Evolutionary conservation across 1,140 invertebrate species (phyloP), one percentile per base, ranked within the genome.

Genomic region (Papilio xuthus): DNA sequence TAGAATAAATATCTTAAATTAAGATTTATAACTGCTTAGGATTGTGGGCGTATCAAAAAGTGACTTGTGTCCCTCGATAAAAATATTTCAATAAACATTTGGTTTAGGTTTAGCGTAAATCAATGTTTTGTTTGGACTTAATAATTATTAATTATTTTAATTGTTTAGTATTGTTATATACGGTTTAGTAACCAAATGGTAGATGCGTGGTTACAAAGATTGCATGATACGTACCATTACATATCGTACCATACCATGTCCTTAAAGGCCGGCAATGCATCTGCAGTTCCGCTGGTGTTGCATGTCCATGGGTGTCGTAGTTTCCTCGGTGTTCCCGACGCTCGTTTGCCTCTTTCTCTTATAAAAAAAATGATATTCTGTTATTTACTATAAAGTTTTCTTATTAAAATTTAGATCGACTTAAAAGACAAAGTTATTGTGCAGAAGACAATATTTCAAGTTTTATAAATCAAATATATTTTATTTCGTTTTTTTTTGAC

Each of bases 1-100:
- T 76, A 37, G 78, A 82, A 84, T 85, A 82, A 81, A 85, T 84
- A 84, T 78, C 76, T 84, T 85, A 85, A 85, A 85, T 83, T 81
- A 70, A 83, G 82, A 83, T 85, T 85, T 83, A 85, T 83, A 83
- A 85, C 84, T 79, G 67, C 80, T 82, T 85, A 83, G 72, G 15
- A 26, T 63, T 67, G 79, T 78, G 32, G 78, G 75, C 72, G 76
- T 56, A 56, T 74, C 44, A 80, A 23, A 56, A 77, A 83, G 80
- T 70, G 72, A 41, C 73, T 80, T 79, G 78, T 79, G 73, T 42
- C 13, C n/a, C 41, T 63, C 77, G 77, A 81, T 83, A 83, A 81
- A 83, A 82, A 73, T 44, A 8, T 47, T 63, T 71, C 28, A 53
- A 41, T 50, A 44, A 26, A 56, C 23, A 42, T 42, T 26, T 3